Conservation (phyloP, 1,140 invertebrate genomes). For the Orchestia grillus region DNA sequence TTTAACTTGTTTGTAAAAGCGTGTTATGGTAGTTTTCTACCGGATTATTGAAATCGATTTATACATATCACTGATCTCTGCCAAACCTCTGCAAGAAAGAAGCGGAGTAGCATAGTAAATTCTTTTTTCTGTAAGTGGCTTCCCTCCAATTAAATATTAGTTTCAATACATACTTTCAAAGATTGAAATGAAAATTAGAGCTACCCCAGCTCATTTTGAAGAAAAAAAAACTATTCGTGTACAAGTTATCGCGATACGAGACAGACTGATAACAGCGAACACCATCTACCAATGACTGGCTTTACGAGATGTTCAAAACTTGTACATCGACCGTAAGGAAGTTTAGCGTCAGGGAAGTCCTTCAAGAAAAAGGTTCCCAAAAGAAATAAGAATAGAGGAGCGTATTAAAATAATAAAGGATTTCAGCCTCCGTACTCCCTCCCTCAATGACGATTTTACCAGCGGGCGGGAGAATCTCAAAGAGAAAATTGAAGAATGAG, state of each 20-base stretch:
- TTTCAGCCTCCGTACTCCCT: background rate
- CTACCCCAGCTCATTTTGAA: background rate
- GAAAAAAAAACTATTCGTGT: no score
- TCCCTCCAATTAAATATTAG: background rate
- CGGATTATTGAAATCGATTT: background rate
- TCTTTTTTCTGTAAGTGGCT: background rate
- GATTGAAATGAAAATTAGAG: background rate
- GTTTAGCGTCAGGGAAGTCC: background rate
- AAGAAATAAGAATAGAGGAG: no score
- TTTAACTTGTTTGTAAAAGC: background rate
- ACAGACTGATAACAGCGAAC: no score
- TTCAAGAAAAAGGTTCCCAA: background rate
- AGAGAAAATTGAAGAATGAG: background rate
- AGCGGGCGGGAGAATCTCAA: background rate
- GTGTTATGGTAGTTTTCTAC: background rate
- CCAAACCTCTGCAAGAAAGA: background rate
- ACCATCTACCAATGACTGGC: background rate
- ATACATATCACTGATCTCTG: background rate
- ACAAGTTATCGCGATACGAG: no score
- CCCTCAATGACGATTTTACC: background rate
- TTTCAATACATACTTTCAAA: background rate
- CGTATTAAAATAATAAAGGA: background rate
- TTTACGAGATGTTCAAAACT: background rate
- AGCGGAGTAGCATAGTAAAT: background rate
- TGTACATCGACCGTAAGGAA: background rate